Conservation (phyloP, 2,888 invertebrate species). For the Calliopum simillimum region DNA sequence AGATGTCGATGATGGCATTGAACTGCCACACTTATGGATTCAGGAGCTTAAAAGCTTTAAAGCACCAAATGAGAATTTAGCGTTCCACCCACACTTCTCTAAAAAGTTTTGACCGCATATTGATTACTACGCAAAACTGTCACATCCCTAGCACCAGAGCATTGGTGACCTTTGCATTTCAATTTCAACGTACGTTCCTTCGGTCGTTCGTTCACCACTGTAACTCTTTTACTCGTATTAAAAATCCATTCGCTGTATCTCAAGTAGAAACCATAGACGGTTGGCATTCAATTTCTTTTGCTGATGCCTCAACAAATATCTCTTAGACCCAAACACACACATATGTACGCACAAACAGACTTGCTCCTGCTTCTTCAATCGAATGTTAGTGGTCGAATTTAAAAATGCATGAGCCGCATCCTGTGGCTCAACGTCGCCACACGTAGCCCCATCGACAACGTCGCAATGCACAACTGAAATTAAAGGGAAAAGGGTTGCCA, state of each 20-base stretch:
- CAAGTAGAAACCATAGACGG: slow-evolving; percentile 12
- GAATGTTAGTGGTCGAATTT: slow-evolving; percentile 12
- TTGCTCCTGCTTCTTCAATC: not conserved
- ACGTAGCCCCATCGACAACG: not conserved
- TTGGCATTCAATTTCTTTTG: slow-evolving; percentile 24
- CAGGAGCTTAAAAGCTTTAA: too few relatives aligned
- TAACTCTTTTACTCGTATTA: slow-evolving; percentile 1
- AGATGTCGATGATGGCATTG: not conserved
- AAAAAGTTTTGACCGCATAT: too few relatives aligned
- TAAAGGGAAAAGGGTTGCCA: too few relatives aligned
- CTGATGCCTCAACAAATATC: not conserved
- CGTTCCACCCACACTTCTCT: too few relatives aligned
- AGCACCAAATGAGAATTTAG: too few relatives aligned
- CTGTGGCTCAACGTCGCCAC: not conserved
- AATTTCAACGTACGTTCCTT: not conserved
- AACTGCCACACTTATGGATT: too few relatives aligned
- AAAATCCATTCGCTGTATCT: slow-evolving; percentile 23
- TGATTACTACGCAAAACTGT: too few relatives aligned
- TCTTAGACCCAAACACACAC: slow-evolving; percentile 9
- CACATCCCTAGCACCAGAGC: not conserved
- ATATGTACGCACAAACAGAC: not conserved
- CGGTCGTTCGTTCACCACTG: not conserved
- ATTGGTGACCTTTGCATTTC: too few relatives aligned
- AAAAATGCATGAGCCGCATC: slow-evolving; percentile 21
- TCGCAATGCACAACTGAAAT: not conserved